Evolutionary conservation across 1,140 invertebrate genomes (phyloP).

Genomic region (Dinothrombium tinctorium): DNA sequence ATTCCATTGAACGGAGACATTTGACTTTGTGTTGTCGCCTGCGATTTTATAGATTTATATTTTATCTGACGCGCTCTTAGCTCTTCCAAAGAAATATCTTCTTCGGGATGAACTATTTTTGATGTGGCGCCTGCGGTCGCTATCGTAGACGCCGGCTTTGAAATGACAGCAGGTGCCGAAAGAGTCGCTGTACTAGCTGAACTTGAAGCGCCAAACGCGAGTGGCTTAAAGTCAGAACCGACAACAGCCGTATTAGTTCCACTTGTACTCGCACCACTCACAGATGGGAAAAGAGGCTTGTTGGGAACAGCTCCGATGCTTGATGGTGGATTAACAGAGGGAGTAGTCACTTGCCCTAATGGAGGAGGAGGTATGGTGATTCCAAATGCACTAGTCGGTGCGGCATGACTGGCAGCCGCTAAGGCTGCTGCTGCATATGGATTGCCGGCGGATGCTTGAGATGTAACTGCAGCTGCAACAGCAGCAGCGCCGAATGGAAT

Average conservation of each 20-base stretch:
- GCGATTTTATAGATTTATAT: conserved; percentile 29
- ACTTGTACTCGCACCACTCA: neutral
- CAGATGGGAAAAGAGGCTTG: conserved; percentile 1
- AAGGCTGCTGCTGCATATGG: neutral
- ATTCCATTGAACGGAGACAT: neutral
- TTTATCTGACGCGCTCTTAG: conserved; percentile 45
- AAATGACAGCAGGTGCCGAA: conserved; percentile 3
- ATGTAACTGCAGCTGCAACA: neutral
- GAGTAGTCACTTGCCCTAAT: neutral
- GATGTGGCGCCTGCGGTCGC: conserved; percentile 54
- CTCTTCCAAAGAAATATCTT: conserved; percentile 77
- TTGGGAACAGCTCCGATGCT: neutral
- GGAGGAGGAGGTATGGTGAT: conserved; percentile 5
- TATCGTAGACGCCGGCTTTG: conserved; percentile 31
- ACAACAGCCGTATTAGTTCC: neutral
- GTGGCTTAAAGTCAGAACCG: conserved; percentile 4
- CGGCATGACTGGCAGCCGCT: neutral
- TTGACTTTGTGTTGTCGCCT: neutral
- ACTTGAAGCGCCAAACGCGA: neutral
- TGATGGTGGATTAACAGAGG: neutral
- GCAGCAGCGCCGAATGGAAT: neutral
- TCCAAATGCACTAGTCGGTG: too few relatives aligned
- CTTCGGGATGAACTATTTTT: conserved; percentile 76
- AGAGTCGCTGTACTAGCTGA: neutral
- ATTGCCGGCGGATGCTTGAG: conserved; percentile 6